Evolutionary conservation across 2,113 vertebrate genomes (phyloP), one percentile per base, ranked within the genome.

Genomic region (Perognathus longimembris): DNA sequence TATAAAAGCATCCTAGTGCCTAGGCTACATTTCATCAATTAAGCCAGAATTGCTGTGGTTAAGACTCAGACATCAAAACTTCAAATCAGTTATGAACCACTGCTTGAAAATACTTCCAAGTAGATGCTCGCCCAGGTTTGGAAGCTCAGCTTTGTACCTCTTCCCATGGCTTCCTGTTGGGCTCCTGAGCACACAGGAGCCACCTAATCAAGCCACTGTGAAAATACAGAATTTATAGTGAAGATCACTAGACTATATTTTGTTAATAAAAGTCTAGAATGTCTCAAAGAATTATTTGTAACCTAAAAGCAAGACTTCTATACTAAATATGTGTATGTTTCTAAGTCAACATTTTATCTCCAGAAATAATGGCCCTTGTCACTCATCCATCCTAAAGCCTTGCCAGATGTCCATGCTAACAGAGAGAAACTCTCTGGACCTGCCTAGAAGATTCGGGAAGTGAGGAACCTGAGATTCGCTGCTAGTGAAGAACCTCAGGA

Each of bases 271-370:
- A 88, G 36, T 85, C 88, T 38, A 91, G 93, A 89, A 63, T 38
- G 64, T 73, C 95, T 83, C 73, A 93, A 95, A 93, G 74, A 93
- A 85, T 88, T 71, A 73, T 87, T 93, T 95, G 50, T 67, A 83
- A 28, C 70, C 42, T 38, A 59, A 83, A 95, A 75, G 40, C 82
- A 94, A 85, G 57, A 96, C 15, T 28, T 88, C 75, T 32, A 5
- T 57, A n/a, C 42, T 93, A 94, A 94, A 93, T 88, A 93, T 93
- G 86, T 95, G 81, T 91, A 42, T 90, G 54, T 80, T 95, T 91
- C 79, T 82, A 93, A 92, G 61, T 88, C 50, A 80, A 45, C n/a
- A 77, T 88, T 93, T 88, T 80, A 81, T 92, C 74, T 93, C 50
- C 30, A 77, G 36, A 61, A 94, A 86, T 70, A 95, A 91, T 38